phyloP scores from a whole-genome alignment of 2,888 invertebrate genomes.

The Bedellia somnulentella region DNA sequence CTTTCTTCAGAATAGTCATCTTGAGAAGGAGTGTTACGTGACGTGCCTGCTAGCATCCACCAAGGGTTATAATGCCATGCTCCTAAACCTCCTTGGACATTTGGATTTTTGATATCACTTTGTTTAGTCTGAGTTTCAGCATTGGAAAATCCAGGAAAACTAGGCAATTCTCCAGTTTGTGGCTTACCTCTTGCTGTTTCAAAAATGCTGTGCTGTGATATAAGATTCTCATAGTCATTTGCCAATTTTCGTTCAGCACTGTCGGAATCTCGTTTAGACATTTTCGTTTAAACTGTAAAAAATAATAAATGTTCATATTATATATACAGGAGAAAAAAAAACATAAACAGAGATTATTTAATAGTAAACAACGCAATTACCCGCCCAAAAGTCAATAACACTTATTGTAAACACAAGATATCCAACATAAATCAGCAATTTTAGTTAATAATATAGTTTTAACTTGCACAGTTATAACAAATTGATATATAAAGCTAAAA shows the following conservation, averaged over 20 bases:
- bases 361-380: constrained; percentile 54
- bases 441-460: not conserved
- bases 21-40: constrained; percentile 42
- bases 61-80: constrained; percentile 58
- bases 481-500: too few relatives aligned
- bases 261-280: constrained; percentile 56
- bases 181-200: constrained; percentile 43
- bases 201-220: constrained; percentile 54
- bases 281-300: constrained; percentile 17
- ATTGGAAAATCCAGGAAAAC: constrained; percentile 53
- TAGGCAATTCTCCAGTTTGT: constrained; percentile 35
- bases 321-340: too few relatives aligned
- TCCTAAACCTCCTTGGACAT: constrained; percentile 37
- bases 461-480: not conserved
- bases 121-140: constrained; percentile 56
- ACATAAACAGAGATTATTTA: too few relatives aligned
- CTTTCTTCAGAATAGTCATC: constrained; percentile 46
- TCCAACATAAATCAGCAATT: too few relatives aligned
- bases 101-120: constrained; percentile 41
- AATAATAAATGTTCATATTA: not conserved
- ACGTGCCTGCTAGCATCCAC: constrained; percentile 58
- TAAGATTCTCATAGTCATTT: constrained; percentile 51
- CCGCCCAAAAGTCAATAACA: too few relatives aligned
- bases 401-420: too few relatives aligned
- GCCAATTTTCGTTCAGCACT: too few relatives aligned